Conservation (phyloP, 37 sponge, comb jelly and placozoan genomes). For the Chondrosia reniformis region DNA sequence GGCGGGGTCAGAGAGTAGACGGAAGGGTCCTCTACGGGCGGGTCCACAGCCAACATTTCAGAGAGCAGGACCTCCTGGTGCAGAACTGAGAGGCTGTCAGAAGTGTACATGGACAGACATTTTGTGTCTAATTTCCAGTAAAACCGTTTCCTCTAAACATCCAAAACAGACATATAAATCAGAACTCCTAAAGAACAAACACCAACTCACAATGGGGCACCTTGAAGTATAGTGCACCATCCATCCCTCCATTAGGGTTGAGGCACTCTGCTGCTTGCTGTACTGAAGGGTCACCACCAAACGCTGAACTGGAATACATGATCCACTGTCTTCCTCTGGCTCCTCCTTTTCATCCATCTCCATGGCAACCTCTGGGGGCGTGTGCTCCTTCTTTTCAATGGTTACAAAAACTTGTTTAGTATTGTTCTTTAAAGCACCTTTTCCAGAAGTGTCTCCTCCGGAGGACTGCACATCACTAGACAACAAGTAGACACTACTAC, state of each 20-base stretch:
- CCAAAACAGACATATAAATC: slow-evolving; percentile 5
- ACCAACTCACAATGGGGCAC: slow-evolving; percentile 61
- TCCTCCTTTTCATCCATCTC: neutral
- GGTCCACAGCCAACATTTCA: slow-evolving; percentile 80
- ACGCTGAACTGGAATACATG: slow-evolving; percentile 45
- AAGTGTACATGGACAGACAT: slow-evolving; percentile 65
- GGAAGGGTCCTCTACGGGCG: slow-evolving; percentile 48
- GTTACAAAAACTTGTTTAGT: neutral
- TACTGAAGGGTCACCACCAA: slow-evolving; percentile 60
- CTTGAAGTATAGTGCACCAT: slow-evolving; percentile 84
- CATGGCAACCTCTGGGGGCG: neutral
- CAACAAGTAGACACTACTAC: neutral
- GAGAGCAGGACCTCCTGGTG: slow-evolving; percentile 68
- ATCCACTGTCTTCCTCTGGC: neutral
- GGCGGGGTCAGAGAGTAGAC: slow-evolving; percentile 67
- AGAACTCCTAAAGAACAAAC: neutral
- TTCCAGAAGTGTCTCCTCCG: neutral
- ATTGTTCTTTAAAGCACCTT: neutral
- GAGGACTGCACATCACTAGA: neutral
- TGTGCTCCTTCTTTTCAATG: neutral
- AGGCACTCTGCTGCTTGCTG: slow-evolving; percentile 50
- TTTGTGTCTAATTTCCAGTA: slow-evolving; percentile 86
- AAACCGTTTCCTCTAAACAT: slow-evolving; percentile 63
- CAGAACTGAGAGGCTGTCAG: slow-evolving; percentile 35
- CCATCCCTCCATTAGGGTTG: slow-evolving; percentile 81